Evolutionary conservation across 2,888 invertebrate species (phyloP).

Genomic region (Eumacrocentrus americanus): DNA sequence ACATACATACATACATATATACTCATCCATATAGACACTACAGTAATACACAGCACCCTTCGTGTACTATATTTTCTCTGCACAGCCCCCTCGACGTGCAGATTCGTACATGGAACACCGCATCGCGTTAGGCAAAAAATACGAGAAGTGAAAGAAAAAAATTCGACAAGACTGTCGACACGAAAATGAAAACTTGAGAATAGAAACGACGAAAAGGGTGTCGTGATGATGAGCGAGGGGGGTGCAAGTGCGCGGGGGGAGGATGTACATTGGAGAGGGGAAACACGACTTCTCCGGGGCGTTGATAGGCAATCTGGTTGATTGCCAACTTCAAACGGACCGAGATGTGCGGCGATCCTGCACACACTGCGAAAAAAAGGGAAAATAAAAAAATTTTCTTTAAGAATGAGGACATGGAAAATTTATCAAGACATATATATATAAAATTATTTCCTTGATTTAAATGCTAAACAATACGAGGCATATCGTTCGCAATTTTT

Average conservation of each 20-base stretch:
- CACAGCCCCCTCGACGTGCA: neutral
- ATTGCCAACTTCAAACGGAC: conserved; percentile 60
- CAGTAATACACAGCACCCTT: too few relatives aligned
- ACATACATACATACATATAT: neutral
- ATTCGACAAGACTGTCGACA: conserved; percentile 14
- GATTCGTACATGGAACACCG: conserved; percentile 7
- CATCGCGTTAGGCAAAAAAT: conserved; percentile 18
- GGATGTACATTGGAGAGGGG: conserved; percentile 24
- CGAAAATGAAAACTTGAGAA: conserved; percentile 30
- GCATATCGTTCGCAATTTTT: too few relatives aligned
- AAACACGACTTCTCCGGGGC: conserved; percentile 32
- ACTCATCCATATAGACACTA: too few relatives aligned
- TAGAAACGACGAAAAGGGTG: conserved; percentile 14
- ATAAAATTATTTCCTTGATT: neutral
- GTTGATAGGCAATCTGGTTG: conserved; percentile 61
- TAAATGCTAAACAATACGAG: too few relatives aligned
- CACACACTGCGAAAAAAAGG: conserved; percentile 3
- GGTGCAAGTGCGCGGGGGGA: conserved; percentile 31
- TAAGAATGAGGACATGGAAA: conserved; percentile 2
- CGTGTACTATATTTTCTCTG: too few relatives aligned
- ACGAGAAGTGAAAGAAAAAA: conserved; percentile 20
- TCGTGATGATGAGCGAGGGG: conserved; percentile 27
- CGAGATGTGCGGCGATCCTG: conserved; percentile 36
- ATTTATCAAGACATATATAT: neutral
- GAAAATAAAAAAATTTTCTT: neutral